A percentile compares a stretch with the other conserved stretches of the same genome.
phyloP scores from a whole-genome alignment of 2,113 vertebrate species.

The Ophiodon elongatus region DNA sequence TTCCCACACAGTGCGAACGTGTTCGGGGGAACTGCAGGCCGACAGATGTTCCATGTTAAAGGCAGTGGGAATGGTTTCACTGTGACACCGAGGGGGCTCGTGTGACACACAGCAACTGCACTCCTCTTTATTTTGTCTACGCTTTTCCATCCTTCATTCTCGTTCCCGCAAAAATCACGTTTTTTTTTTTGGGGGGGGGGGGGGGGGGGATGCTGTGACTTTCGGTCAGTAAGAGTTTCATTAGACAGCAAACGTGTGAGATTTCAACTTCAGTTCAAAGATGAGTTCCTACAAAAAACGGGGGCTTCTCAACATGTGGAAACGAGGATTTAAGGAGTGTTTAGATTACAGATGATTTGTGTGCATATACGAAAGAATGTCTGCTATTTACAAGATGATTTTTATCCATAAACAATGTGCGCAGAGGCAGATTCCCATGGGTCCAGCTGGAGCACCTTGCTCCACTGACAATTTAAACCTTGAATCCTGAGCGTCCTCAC shows the following conservation, averaged over 20 bases:
- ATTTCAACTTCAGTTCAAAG: neutral
- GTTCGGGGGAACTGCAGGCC: slow-evolving; percentile 7
- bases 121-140: neutral
- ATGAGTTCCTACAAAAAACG: neutral
- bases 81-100: slow-evolving; percentile 35
- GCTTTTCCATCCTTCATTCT: neutral
- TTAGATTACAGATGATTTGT: neutral
- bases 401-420: neutral
- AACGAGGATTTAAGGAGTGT: neutral
- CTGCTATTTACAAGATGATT: neutral
- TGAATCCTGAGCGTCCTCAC: neutral
- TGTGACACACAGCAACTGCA: slow-evolving; percentile 28
- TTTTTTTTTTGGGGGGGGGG: neutral
- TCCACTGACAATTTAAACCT: neutral
- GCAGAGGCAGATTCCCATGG: neutral
- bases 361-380: neutral
- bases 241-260: neutral
- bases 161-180: neutral
- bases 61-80: slow-evolving; percentile 27
- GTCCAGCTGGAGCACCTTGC: neutral
- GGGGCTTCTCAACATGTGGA: slow-evolving; percentile 1
- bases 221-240: neutral
- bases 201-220: neutral
- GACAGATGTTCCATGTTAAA: slow-evolving; percentile 54
- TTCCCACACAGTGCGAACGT: neutral